These are phyloP conservation scores for Cheilosia urbana DNA, from an alignment of 2,888 invertebrate genomes.

Conservation along the genomic window DNA sequence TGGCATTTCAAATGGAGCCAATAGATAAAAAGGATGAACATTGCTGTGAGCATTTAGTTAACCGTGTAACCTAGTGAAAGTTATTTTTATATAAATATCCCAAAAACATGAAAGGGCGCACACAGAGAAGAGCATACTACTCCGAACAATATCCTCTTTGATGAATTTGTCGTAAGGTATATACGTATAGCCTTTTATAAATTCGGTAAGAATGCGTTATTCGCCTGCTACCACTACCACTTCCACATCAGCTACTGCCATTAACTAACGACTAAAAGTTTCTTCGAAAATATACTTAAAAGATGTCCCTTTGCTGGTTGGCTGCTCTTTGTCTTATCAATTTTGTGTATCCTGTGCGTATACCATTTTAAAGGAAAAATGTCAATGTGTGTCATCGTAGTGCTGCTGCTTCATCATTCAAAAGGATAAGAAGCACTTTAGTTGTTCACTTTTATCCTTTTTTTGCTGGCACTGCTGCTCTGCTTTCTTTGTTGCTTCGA, in stretches of 20 bases:
- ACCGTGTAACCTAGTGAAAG: slow-evolving; percentile 74
- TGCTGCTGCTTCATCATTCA: slow-evolving; percentile 70
- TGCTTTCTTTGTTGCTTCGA: slow-evolving; percentile 60
- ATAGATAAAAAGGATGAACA: slow-evolving; percentile 72
- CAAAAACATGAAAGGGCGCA: slow-evolving; percentile 63
- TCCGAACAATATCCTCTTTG: slow-evolving; percentile 61
- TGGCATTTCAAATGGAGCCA: slow-evolving; percentile 46
- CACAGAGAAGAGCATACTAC: slow-evolving; percentile 22
- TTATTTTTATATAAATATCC: slow-evolving; percentile 70
- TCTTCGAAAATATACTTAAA: slow-evolving; percentile 54
- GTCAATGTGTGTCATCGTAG: slow-evolving; percentile 64
- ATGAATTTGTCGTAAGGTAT: slow-evolving; percentile 61
- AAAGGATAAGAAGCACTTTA: slow-evolving; percentile 72
- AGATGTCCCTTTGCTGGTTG: slow-evolving; percentile 40
- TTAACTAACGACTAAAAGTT: slow-evolving; percentile 49
- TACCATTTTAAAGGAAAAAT: slow-evolving; percentile 53
- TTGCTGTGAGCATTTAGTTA: slow-evolving; percentile 70
- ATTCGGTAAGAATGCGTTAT: slow-evolving; percentile 31
- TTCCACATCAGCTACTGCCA: slow-evolving; percentile 12
- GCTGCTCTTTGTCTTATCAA: slow-evolving; percentile 68
- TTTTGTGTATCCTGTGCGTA: slow-evolving; percentile 52
- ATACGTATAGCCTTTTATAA: slow-evolving; percentile 25
- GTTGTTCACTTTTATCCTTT: slow-evolving; percentile 72
- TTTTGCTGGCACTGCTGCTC: slow-evolving; percentile 1
- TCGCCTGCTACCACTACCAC: slow-evolving; percentile 9